Evolutionary conservation across 2,888 invertebrate species (phyloP).

Genomic region (Heliconius ethilla): DNA sequence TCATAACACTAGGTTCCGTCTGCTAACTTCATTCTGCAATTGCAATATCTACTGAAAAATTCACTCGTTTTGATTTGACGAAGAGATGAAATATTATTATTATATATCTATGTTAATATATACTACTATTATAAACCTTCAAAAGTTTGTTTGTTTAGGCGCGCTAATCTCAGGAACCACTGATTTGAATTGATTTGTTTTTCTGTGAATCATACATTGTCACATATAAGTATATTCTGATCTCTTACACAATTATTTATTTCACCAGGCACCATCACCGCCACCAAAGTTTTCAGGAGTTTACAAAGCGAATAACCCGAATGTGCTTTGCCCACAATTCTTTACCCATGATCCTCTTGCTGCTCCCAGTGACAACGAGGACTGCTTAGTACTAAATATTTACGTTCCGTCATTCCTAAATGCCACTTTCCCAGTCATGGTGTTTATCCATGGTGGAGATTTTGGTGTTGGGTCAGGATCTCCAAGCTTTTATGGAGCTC

Average conservation of each 20-base stretch:
- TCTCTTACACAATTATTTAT: constrained; percentile 1
- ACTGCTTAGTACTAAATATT: constrained; percentile 75
- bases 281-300: constrained; percentile 61
- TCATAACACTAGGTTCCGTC: background rate
- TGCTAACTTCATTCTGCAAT: background rate
- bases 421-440: constrained; percentile 67
- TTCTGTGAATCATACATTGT: no score
- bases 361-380: constrained; percentile 71
- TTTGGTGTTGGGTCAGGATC: constrained; percentile 74
- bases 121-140: no score
- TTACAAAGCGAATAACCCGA: constrained; percentile 66
- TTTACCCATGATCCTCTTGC: constrained; percentile 67
- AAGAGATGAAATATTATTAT: no score
- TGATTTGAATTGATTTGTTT: no score
- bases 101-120: no score
- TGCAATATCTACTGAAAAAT: no score
- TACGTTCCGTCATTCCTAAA: constrained; percentile 63
- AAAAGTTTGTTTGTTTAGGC: no score
- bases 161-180: no score
- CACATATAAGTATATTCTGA: background rate
- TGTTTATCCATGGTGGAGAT: constrained; percentile 78
- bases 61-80: no score
- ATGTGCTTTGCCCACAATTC: constrained; percentile 71
- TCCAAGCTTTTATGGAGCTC: constrained; percentile 70
- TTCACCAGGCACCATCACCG: constrained; percentile 62